Evolutionary conservation across 2,797 vertebrate genomes (phyloP).

Genomic region (Xenentodon cancila): DNA sequence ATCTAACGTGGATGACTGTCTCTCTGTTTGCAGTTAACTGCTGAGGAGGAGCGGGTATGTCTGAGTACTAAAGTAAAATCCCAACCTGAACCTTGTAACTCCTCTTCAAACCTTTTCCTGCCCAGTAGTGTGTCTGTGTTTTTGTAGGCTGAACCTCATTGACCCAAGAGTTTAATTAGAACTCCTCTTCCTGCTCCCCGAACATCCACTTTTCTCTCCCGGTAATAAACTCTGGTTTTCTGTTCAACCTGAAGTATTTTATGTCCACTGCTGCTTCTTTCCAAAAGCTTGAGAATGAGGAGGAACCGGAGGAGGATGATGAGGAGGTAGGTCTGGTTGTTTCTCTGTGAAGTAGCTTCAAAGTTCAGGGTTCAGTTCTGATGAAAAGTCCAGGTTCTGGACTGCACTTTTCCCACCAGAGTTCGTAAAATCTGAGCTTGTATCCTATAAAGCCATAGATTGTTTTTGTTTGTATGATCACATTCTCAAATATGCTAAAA

Average conservation of each 20-base stretch:
- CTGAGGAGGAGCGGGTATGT: slow-evolving; percentile 84
- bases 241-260: background rate
- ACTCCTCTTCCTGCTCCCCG: background rate
- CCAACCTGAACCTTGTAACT: slow-evolving; percentile 3
- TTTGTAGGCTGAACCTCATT: slow-evolving; percentile 18
- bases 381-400: too few species aligned
- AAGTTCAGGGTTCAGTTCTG: background rate
- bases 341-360: background rate
- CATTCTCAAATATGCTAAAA: too few species aligned
- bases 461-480: too few species aligned
- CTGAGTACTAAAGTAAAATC: slow-evolving; percentile 2
- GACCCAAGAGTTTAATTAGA: background rate
- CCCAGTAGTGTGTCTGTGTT: slow-evolving; percentile 10
- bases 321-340: slow-evolving; percentile 79
- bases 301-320: slow-evolving; percentile 77
- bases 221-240: background rate
- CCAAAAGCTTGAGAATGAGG: slow-evolving; percentile 80
- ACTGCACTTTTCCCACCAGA: too few species aligned
- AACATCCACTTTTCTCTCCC: slow-evolving; percentile 10
- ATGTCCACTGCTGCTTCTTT: slow-evolving; percentile 29
- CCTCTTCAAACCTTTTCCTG: slow-evolving; percentile 1
- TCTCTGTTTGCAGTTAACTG: slow-evolving; percentile 72
- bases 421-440: too few species aligned
- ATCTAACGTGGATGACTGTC: slow-evolving; percentile 22
- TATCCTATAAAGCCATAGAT: too few species aligned